Base-by-base conservation (phyloP, 2,888 invertebrate species). In the Netelia virgata region DNA sequence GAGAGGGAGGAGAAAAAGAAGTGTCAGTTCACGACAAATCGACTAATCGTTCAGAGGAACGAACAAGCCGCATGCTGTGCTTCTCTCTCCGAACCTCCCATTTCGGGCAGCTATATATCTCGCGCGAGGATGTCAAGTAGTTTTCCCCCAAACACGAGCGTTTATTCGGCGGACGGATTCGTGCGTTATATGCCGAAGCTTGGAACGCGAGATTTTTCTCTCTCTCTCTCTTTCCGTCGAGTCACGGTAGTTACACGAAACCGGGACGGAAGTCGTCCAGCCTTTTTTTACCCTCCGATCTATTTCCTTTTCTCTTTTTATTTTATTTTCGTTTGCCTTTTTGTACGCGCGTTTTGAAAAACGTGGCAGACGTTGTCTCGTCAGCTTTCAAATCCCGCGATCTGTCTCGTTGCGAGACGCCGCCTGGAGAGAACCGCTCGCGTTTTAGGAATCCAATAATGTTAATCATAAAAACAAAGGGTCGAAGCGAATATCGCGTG, bases 11-110 rank as follows among this genome's bases (percentile, higher is more conserved):
- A 55, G 70, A 76, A 53, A 53, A 23, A 77, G 28, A 82, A 77
- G 77, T 77, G 82, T 82, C 82, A 66, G 73, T 61, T 82, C 77
- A 77, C 82, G 80, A 81, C 76, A 84, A 77, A 81, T 84, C 73
- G 84, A 77, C 84, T 77, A 84, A 84, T 81, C 84, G 84, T 68
- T 81, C 16, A 47, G 72, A 76, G 36, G 72, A 64, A 63, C 47
- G 69, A 75, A 61, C n/a, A n/a, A 64, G 57, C 69, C 63, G 41
- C 81, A 77, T 53, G 75, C 66, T 72, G 66, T 9, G 63, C n/a
- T 23, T 61, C 43, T 41, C n/a, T 16, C 61, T 36, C 23, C 9
- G 53, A 73, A 43, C 72, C 66, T 73, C 72, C 55, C 68, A 63
- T 63, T 68, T 20, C 14, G 66, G 28, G n/a, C n/a, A 11, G 80